Percentiles rank a stretch among this genome's conserved stretches.
Conservation (phyloP, 2,797 vertebrate species). For the Rhadinocentrus ornatus region DNA sequence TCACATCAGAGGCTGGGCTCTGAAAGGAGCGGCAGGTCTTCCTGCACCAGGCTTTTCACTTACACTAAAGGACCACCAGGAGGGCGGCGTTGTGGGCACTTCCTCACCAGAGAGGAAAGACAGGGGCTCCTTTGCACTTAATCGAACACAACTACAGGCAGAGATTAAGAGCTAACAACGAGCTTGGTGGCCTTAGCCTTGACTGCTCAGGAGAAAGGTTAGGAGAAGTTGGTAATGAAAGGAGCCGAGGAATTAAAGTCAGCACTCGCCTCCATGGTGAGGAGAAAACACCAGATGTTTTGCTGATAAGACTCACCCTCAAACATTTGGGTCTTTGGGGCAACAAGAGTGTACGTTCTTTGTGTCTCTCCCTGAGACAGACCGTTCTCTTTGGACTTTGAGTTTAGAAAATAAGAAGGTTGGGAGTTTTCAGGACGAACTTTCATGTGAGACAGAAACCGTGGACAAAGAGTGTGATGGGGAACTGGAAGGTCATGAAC, state of each 20-base stretch:
- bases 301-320: conserved; percentile 61
- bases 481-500: conserved; percentile 11
- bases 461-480: conserved; percentile 60
- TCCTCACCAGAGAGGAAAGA: conserved; percentile 51
- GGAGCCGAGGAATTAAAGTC: conserved; percentile 41
- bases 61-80: conserved; percentile 62
- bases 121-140: conserved; percentile 53
- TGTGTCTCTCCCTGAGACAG: conserved; percentile 36
- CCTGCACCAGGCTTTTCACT: conserved; percentile 61
- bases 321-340: conserved; percentile 37
- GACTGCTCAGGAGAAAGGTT: conserved; percentile 28
- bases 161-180: conserved; percentile 59
- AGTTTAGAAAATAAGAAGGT: conserved; percentile 44
- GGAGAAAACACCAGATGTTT: conserved; percentile 58
- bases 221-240: conserved; percentile 50
- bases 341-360: not conserved
- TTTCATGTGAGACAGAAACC: conserved; percentile 80
- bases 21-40: conserved; percentile 76
- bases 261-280: not conserved
- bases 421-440: conserved; percentile 58
- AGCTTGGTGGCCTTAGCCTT: conserved; percentile 55
- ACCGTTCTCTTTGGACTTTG: conserved; percentile 42
- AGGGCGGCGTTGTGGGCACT: conserved; percentile 72
- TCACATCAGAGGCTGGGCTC: conserved; percentile 85
- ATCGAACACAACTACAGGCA: conserved; percentile 56